phyloP scores from a whole-genome alignment of 2,113 vertebrate genomes.

The pig (Sus scrofa) region DNA sequence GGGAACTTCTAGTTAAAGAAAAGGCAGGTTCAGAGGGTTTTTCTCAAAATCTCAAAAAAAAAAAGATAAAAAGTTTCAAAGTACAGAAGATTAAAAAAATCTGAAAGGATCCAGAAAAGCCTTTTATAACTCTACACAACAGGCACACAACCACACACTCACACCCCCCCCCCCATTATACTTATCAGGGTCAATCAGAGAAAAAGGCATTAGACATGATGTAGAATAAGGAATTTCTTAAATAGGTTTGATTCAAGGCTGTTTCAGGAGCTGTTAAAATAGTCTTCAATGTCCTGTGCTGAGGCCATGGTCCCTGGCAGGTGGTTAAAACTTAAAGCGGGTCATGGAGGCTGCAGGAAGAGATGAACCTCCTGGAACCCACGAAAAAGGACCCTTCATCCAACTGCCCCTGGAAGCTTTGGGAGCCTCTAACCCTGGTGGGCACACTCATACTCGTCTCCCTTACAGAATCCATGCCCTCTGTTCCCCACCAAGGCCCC shows the following conservation, averaged over 20 bases:
- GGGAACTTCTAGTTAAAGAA: accelerated
- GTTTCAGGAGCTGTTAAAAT: background rate
- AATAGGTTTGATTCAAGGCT: accelerated
- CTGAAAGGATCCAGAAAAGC: background rate
- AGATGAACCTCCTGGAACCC: accelerated
- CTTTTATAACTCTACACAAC: background rate
- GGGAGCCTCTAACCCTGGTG: accelerated
- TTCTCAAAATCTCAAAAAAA: background rate
- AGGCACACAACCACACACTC: background rate
- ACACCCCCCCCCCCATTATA: accelerated
- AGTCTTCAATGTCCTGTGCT: background rate
- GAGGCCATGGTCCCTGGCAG: accelerated
- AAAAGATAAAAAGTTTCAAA: background rate
- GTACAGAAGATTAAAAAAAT: background rate
- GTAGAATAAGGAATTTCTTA: accelerated
- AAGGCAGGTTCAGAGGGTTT: background rate
- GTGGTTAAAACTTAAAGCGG: background rate
- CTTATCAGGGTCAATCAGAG: background rate
- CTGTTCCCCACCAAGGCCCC: accelerated
- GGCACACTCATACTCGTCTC: accelerated
- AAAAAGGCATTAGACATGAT: too few relatives aligned
- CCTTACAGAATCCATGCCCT: accelerated
- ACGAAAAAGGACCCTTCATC: accelerated
- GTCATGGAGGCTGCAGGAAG: accelerated
- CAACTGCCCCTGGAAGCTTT: accelerated